Percentiles rank a stretch among this genome's conserved stretches.
These are phyloP conservation scores for Papilio machaon DNA, from an alignment of 1,140 invertebrate genomes.

Conservation along the genomic window DNA sequence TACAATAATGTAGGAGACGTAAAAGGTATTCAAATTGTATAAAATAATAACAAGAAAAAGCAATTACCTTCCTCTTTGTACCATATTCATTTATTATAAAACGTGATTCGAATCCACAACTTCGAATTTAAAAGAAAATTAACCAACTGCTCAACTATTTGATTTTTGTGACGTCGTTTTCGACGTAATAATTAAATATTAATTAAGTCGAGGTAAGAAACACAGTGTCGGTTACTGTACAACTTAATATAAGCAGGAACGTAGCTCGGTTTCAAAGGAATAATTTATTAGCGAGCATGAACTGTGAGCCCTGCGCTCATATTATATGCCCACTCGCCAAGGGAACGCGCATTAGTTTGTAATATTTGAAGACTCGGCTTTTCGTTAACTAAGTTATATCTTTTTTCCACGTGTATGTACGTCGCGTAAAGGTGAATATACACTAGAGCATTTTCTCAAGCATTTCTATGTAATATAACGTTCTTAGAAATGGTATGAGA, in stretches of 20 bases:
- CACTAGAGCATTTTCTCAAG: no score
- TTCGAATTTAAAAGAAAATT: not conserved
- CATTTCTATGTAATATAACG: no score
- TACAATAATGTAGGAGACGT: not conserved
- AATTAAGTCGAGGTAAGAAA: constrained; percentile 9
- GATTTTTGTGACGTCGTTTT: not conserved
- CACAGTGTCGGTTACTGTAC: constrained; percentile 1
- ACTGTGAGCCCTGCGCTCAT: constrained; percentile 10
- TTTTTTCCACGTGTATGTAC: not conserved
- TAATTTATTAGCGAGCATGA: constrained; percentile 19
- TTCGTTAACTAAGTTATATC: constrained; percentile 9
- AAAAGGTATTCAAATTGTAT: not conserved
- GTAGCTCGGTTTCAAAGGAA: constrained; percentile 20
- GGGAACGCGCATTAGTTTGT: constrained; percentile 8
- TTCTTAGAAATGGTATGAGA: no score
- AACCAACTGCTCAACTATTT: not conserved
- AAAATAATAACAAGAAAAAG: constrained; percentile 1
- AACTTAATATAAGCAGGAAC: constrained; percentile 14
- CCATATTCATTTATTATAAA: not conserved
- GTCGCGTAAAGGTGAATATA: not conserved
- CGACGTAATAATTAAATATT: constrained; percentile 12
- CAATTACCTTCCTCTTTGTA: not conserved
- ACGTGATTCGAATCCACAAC: not conserved
- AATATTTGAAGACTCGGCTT: constrained; percentile 14
- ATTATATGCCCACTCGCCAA: constrained; percentile 9